phyloP scores from a whole-genome alignment of 2,113 vertebrate genomes.

The Bolborhynchus lineola region DNA sequence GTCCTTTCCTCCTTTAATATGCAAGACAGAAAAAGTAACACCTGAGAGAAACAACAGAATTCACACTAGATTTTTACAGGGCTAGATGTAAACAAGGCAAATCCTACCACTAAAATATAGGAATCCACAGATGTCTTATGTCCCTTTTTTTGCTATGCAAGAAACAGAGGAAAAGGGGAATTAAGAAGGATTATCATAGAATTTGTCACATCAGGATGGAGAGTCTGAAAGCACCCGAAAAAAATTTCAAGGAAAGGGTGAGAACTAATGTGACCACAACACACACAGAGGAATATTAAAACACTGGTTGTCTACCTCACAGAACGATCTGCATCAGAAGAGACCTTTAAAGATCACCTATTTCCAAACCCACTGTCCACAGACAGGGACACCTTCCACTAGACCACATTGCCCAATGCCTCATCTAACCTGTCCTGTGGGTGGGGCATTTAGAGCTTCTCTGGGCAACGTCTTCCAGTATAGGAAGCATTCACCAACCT shows the following conservation, averaged over 20 bases:
- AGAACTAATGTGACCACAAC: background rate
- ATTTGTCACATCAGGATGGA: background rate
- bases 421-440: background rate
- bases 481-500: background rate
- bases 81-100: background rate
- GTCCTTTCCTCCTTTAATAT: background rate
- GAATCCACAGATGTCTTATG: background rate
- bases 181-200: background rate
- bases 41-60: background rate
- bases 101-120: background rate
- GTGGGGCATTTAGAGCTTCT: background rate
- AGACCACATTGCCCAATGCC: too few relatives aligned
- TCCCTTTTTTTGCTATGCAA: background rate
- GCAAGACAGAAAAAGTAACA: background rate
- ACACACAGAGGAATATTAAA: background rate
- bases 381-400: background rate
- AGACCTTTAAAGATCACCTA: background rate
- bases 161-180: background rate
- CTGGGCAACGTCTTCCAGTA: background rate
- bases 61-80: background rate
- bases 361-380: background rate
- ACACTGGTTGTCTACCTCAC: background rate
- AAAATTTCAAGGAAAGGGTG: background rate
- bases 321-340: accelerated
- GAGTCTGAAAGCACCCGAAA: background rate